phyloP scores from a whole-genome alignment of 2,797 vertebrate genomes.

The Pipistrellus pygmaeus region DNA sequence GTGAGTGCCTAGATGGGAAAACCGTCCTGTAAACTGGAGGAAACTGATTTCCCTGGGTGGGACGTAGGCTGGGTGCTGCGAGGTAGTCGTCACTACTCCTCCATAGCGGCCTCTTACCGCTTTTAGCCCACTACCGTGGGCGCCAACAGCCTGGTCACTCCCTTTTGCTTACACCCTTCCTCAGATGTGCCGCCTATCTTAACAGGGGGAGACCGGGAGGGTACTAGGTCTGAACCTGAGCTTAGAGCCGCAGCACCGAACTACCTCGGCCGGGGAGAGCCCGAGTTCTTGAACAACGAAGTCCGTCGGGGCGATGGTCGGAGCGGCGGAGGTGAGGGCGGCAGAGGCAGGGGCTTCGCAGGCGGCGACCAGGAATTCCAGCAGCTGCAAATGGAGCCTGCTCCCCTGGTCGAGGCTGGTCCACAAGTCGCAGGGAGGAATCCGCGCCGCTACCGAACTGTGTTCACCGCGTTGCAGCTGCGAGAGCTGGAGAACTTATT shows the following conservation, averaged over 20 bases:
- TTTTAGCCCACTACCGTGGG: not conserved
- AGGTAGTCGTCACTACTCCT: not conserved
- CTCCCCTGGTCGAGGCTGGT: not conserved
- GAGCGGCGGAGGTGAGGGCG: rapidly evolving
- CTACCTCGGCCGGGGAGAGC: rapidly evolving
- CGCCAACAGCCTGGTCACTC: not conserved
- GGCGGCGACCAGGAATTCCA: not conserved
- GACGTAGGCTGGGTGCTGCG: not conserved
- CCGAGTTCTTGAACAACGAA: rapidly evolving
- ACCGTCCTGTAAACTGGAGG: not conserved
- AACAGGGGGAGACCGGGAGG: rapidly evolving
- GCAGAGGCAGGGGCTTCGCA: too few relatives aligned
- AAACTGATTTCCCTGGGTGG: not conserved
- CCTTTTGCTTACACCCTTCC: not conserved
- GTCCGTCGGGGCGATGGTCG: rapidly evolving
- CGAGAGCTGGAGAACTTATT: conserved; percentile 87
- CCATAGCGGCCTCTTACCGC: not conserved
- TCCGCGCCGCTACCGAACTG: conserved; percentile 84
- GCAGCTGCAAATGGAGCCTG: not conserved
- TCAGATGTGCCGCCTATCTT: not conserved
- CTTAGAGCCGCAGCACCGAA: not conserved
- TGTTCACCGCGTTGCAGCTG: conserved; percentile 85
- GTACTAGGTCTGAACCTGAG: not conserved
- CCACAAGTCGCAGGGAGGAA: conserved; percentile 58
- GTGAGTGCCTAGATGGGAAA: conserved; percentile 21